Base-by-base conservation (phyloP, 2,797 vertebrate species). In the Poecile montanus region DNA sequence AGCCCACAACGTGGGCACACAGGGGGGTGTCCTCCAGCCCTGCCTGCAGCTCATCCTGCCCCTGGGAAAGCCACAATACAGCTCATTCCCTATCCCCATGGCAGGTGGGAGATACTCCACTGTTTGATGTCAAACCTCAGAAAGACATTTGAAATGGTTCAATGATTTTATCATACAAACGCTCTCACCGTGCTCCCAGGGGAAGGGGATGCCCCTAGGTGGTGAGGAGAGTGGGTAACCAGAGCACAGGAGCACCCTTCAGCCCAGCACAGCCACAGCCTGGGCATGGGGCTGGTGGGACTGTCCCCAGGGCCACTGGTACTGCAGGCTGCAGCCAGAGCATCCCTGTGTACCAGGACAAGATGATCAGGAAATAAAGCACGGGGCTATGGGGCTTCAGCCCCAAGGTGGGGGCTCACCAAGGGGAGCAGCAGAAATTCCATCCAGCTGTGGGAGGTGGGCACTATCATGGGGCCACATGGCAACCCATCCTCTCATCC, bases 371-470 rank as follows among this genome's bases (percentile, higher is more conserved):
- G 47, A 51, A 3, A 42, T 42, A 74, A 58, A 40, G 23, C 36
- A 38, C 0, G 0, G 54, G 26, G 26, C 17, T 0, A 0, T 40
- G 42, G 66, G n/a, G 44, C 48, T 62, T 25, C 73, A 76, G 36
- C 26, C 40, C 40, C 30, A 20, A 40, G 50, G 47, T 8, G 2
- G 12, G 54, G n/a, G 10, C 26, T 60, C 7, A 9, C 26, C 3
- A 1, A 38, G 13, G 47, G 8, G 8, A 73, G 34, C 50, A 78
- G 44, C 72, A 85, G 36, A 10, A 36, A 36, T 16, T 23, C 25
- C 65, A 63, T 22, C 45, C 45, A 38, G 38, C 54, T 2, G 1
- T 3, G 8, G 48, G 38, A 71, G 34, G 10, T 11, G 26, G 17
- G 15, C 21, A 44, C 30, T 27, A 9, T 13, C 7, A 2, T 0